Conservation (phyloP, 2,888 invertebrate species). For the Eupithecia exiguata region DNA sequence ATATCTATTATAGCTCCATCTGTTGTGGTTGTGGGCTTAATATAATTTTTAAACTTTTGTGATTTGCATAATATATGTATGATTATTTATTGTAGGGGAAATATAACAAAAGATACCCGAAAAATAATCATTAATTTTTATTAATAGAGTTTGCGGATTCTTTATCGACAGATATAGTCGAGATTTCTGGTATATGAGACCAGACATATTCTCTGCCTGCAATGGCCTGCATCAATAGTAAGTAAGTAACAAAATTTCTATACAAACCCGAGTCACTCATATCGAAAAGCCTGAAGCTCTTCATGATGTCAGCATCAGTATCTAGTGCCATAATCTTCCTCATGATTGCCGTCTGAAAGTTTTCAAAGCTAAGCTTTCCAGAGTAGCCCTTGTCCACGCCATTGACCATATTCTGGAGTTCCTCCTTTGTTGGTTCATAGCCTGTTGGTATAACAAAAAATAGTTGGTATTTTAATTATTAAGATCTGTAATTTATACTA, state of each 20-base stretch:
- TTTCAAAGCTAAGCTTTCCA: slow-evolving; percentile 76
- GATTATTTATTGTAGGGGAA: no score
- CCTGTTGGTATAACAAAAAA: slow-evolving; percentile 51
- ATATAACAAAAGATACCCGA: no score
- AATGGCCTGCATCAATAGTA: not conserved
- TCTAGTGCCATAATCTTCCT: slow-evolving; percentile 76
- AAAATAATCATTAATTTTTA: no score
- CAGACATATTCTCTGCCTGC: not conserved
- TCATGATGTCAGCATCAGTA: slow-evolving; percentile 76
- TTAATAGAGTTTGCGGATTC: not conserved
- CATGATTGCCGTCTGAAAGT: slow-evolving; percentile 78
- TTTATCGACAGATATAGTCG: not conserved
- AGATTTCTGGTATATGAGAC: not conserved
- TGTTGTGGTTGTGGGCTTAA: no score
- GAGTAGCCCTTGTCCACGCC: slow-evolving; percentile 72
- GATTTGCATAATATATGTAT: no score
- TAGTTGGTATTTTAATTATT: not conserved
- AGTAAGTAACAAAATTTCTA: not conserved
- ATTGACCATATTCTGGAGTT: slow-evolving; percentile 71
- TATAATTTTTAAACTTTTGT: no score
- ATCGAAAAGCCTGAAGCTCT: slow-evolving; percentile 78
- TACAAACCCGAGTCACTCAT: slow-evolving; percentile 67
- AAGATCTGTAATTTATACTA: no score
- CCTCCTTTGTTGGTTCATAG: slow-evolving; percentile 77
- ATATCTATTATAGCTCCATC: no score